phyloP scores from a whole-genome alignment of 30 jellyfish, hydroid and myxozoan species.

The Aurelia aurita complex sp. Pacific region DNA sequence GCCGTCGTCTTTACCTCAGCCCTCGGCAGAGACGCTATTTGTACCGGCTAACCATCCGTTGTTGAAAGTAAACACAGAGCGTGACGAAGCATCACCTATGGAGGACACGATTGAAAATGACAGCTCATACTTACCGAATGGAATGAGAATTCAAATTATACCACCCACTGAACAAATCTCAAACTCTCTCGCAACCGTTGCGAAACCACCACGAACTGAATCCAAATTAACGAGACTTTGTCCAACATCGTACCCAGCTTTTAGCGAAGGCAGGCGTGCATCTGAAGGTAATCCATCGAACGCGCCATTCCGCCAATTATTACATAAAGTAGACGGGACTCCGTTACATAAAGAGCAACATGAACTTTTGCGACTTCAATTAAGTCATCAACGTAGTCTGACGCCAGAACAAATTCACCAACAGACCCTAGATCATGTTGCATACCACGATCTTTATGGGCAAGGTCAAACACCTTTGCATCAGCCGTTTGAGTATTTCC shows the following conservation, averaged over 20 bases:
- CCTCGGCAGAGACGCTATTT: conserved; percentile 79
- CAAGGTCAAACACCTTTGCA: conserved; percentile 25
- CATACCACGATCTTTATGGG: conserved; percentile 52
- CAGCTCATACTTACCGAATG: conserved; percentile 65
- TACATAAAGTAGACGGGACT: conserved; percentile 84
- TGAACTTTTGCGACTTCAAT: conserved; percentile 78
- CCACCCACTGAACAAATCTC: conserved; percentile 97
- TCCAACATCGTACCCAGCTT: conserved; percentile 75
- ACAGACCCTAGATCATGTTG: conserved; percentile 77
- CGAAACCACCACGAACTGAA: conserved; percentile 59
- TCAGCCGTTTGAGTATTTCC: conserved; percentile 41
- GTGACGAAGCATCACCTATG: conserved; percentile 37
- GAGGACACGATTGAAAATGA: conserved; percentile 54
- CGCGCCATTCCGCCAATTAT: conserved; percentile 93
- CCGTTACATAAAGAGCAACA: conserved; percentile 72
- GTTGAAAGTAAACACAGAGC: conserved; percentile 54
- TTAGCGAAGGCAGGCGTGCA: conserved; percentile 96
- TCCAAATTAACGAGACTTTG: conserved; percentile 31
- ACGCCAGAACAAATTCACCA: conserved; percentile 88
- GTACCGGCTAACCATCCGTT: conserved; percentile 99
- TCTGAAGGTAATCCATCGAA: conserved; percentile 95
- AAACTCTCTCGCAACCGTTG: conserved; percentile 65
- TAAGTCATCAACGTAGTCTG: conserved; percentile 71
- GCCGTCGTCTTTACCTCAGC: conserved; percentile 60
- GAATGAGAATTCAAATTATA: conserved; percentile 90